Evolutionary conservation across 2,888 invertebrate genomes (phyloP).

Genomic region (Ichneumon xanthorius): DNA sequence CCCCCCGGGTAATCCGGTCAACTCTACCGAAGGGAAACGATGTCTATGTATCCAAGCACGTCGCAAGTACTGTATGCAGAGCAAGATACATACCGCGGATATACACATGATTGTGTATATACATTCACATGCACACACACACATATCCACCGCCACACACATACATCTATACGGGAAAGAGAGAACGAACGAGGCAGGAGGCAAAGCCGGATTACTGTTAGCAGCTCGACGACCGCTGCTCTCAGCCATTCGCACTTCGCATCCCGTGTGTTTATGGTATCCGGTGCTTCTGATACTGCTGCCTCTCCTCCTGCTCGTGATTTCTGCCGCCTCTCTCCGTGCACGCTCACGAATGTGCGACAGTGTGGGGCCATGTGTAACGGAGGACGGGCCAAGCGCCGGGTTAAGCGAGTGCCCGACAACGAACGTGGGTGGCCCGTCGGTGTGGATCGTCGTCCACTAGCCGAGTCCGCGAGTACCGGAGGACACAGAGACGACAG

Average conservation of each 20-base stretch:
- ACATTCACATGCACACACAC: constrained; percentile 1
- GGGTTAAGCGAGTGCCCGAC: constrained; percentile 45
- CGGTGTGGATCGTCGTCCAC: constrained; percentile 52
- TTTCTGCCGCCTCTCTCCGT: constrained; percentile 16
- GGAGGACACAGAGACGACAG: constrained; percentile 15
- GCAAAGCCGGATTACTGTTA: constrained; percentile 75
- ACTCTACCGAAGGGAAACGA: constrained; percentile 36
- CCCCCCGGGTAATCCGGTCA: constrained; percentile 26
- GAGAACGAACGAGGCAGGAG: constrained; percentile 55
- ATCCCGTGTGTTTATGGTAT: constrained; percentile 70
- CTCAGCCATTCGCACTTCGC: constrained; percentile 72
- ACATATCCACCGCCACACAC: background rate
- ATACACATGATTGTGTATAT: background rate
- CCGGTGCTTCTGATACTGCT: constrained; percentile 48
- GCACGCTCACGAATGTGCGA: background rate
- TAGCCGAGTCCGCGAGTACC: constrained; percentile 9
- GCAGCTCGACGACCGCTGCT: constrained; percentile 71
- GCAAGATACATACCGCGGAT: constrained; percentile 6
- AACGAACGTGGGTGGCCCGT: constrained; percentile 66
- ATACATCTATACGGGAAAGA: constrained; percentile 23
- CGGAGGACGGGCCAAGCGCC: constrained; percentile 23
- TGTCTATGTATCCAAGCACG: background rate
- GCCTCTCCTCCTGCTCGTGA: constrained; percentile 14
- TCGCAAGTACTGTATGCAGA: background rate
- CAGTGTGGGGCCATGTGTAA: constrained; percentile 16